These are phyloP conservation scores for Pongo pygmaeus DNA, from an alignment of 2,113 vertebrate genomes.

Conservation along the genomic window DNA sequence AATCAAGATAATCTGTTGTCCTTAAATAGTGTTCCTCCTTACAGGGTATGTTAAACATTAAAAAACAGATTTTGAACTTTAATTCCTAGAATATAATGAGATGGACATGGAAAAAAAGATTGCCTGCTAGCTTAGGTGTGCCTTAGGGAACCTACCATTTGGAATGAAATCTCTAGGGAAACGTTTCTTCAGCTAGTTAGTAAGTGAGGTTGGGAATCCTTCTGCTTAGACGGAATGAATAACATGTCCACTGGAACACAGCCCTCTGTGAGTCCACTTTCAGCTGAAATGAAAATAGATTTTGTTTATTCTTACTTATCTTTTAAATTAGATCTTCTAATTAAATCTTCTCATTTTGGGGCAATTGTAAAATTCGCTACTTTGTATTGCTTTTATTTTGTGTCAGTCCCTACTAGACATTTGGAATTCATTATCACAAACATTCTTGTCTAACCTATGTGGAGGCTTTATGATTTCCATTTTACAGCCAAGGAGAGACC, in stretches of 20 bases:
- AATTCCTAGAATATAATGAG: neutral
- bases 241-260: neutral
- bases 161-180: neutral
- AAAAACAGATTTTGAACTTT: neutral
- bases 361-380: neutral
- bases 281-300: neutral
- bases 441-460: neutral
- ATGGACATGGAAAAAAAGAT: neutral
- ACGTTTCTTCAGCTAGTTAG: neutral
- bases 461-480: neutral
- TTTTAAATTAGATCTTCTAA: neutral
- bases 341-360: neutral
- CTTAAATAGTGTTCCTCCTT: neutral
- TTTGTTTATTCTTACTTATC: neutral
- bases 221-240: neutral
- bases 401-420: neutral
- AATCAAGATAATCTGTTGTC: neutral
- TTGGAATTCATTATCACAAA: neutral
- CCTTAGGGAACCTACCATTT: neutral
- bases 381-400: neutral
- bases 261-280: neutral
- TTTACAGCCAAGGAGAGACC: neutral
- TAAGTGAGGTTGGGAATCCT: neutral
- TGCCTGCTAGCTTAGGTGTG: neutral
- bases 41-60: neutral